Percentiles rank a stretch among this genome's conserved stretches.
phyloP scores from a whole-genome alignment of 2,113 vertebrate species.

The Colius striatus region DNA sequence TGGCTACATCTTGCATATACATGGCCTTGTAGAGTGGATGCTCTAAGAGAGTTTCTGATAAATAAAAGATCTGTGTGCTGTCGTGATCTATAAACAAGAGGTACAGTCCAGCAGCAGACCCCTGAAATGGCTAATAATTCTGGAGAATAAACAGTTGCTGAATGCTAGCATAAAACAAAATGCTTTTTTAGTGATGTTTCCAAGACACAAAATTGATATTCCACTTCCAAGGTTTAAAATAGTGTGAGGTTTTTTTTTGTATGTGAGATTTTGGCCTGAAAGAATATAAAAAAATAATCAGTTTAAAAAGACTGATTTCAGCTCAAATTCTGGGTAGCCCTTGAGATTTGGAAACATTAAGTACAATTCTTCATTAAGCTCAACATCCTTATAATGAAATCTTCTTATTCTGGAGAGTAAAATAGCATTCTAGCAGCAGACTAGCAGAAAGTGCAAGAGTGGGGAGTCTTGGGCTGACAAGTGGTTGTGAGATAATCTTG shows the following conservation, averaged over 20 bases:
- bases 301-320: background rate
- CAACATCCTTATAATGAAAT: background rate
- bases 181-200: background rate
- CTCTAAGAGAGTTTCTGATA: background rate
- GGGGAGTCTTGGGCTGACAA: background rate
- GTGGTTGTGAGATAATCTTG: background rate
- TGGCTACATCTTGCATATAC: background rate
- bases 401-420: background rate
- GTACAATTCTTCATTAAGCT: background rate
- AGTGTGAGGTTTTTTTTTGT: background rate
- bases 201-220: background rate
- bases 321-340: background rate
- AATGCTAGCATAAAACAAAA: slow-evolving; percentile 5
- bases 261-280: background rate
- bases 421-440: background rate
- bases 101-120: background rate
- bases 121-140: slow-evolving; percentile 33
- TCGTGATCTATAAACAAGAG: slow-evolving; percentile 21
- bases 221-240: background rate
- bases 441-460: background rate
- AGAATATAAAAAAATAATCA: background rate
- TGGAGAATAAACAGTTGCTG: slow-evolving; percentile 6
- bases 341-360: background rate
- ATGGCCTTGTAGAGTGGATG: background rate
- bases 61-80: slow-evolving; percentile 37